These are phyloP conservation scores for Synergus japonicus DNA, from an alignment of 2,888 invertebrate genomes.

Conservation along the genomic window DNA sequence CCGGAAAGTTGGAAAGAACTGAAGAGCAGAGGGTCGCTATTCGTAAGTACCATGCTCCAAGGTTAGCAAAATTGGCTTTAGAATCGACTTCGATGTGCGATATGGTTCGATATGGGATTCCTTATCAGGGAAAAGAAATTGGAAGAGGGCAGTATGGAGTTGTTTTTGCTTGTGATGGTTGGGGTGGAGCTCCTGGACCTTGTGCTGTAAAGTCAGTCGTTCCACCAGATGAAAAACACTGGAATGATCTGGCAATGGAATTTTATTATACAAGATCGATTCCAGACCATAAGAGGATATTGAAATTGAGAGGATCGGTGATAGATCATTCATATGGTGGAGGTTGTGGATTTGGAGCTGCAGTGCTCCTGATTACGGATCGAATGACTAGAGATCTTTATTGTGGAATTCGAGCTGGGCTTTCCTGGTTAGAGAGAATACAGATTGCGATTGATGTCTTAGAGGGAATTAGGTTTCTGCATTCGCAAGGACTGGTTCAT, in stretches of 20 bases:
- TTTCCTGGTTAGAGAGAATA: constrained; percentile 82
- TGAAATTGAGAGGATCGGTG: constrained; percentile 87
- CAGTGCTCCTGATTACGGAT: constrained; percentile 90
- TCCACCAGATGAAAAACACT: constrained; percentile 92
- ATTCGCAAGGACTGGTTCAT: constrained; percentile 91
- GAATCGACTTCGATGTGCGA: constrained; percentile 92
- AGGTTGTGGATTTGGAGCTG: constrained; percentile 79
- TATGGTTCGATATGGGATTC: constrained; percentile 85
- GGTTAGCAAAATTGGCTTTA: constrained; percentile 88
- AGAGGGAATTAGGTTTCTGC: constrained; percentile 92
- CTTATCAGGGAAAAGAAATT: constrained; percentile 83
- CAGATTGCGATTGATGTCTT: constrained; percentile 90
- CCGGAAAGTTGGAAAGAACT: constrained; percentile 86
- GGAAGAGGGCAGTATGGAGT: constrained; percentile 94
- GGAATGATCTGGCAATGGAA: constrained; percentile 94
- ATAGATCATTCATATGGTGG: constrained; percentile 88
- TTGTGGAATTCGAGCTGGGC: constrained; percentile 84
- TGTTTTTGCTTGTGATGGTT: constrained; percentile 87
- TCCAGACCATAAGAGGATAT: constrained; percentile 89
- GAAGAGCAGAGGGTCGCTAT: constrained; percentile 88
- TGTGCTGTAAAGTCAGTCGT: constrained; percentile 93
- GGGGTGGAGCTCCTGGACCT: constrained; percentile 86
- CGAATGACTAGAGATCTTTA: constrained; percentile 87
- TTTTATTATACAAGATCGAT: constrained; percentile 93
- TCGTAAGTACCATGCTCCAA: constrained; percentile 88